A percentile compares a stretch with the other conserved stretches of the same genome.
phyloP scores from a whole-genome alignment of 2,113 vertebrate genomes.

The Raja brachyura region DNA sequence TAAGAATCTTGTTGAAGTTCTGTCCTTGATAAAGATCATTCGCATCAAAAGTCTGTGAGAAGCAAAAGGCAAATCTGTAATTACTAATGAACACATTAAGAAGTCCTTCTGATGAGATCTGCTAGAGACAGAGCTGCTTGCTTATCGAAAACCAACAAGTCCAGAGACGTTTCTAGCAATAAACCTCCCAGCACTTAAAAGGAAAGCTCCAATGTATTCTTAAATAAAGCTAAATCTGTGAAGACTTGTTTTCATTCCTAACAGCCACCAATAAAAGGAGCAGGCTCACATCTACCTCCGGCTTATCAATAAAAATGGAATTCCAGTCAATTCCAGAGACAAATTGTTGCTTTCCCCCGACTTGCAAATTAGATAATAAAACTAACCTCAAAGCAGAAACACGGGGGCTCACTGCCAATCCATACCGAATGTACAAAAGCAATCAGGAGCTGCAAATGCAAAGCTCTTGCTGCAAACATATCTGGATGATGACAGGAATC shows the following conservation, averaged over 20 bases:
- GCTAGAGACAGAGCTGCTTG: no score
- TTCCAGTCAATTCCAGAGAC: neutral
- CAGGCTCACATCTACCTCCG: neutral
- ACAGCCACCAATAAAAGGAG: neutral
- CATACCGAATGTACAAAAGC: neutral
- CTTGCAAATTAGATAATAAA: neutral
- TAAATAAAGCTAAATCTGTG: conserved; percentile 22
- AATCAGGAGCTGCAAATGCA: neutral
- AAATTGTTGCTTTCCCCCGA: neutral
- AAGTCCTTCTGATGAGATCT: neutral
- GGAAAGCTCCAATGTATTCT: neutral
- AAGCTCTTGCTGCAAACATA: neutral
- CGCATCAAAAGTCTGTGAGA: conserved; percentile 84
- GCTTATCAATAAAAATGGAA: neutral
- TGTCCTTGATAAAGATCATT: conserved; percentile 92
- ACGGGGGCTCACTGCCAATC: neutral
- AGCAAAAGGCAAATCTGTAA: conserved; percentile 40
- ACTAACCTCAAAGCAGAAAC: neutral
- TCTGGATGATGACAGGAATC: neutral
- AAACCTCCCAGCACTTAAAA: neutral
- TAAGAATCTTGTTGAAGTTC: conserved; percentile 92
- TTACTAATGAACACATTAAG: neutral
- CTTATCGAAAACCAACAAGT: neutral
- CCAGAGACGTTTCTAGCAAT: neutral
- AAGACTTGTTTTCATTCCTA: conserved; percentile 16